phyloP scores from a whole-genome alignment of 2,888 invertebrate species.

The Cataglyphis altisquamis region DNA sequence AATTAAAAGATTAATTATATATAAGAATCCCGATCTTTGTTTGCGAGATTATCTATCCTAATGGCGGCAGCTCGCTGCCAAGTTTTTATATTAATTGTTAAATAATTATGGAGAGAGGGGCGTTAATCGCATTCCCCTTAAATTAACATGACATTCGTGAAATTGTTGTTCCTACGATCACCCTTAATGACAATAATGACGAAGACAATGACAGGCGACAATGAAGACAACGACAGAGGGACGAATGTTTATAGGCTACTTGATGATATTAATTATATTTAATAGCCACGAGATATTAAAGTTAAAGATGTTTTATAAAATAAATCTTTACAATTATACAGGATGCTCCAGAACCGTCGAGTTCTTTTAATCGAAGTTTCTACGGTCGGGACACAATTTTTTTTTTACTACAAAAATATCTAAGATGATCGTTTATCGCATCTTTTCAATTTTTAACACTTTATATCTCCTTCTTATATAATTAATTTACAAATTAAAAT shows the following conservation, averaged over 20 bases:
- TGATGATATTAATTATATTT: conserved; percentile 70
- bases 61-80: conserved; percentile 13
- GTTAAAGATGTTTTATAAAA: conserved; percentile 68
- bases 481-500: not conserved
- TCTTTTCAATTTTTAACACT: not conserved
- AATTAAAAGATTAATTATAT: conserved; percentile 37
- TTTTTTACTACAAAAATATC: not conserved
- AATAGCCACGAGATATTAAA: conserved; percentile 74
- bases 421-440: not conserved
- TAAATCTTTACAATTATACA: conserved; percentile 45
- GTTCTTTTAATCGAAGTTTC: not conserved
- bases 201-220: conserved; percentile 22
- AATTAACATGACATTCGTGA: conserved; percentile 64
- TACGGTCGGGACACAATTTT: not conserved
- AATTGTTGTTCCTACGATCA: conserved; percentile 78
- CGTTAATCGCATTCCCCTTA: conserved; percentile 1
- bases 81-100: conserved; percentile 49
- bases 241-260: conserved; percentile 55
- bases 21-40: conserved; percentile 16
- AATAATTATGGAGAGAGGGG: conserved; percentile 38
- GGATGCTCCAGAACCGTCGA: not conserved
- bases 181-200: conserved; percentile 49
- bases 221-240: conserved; percentile 19
- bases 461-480: not conserved
- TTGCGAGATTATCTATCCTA: conserved; percentile 54